These are phyloP conservation scores for Synodontis membranacea DNA, from an alignment of 2,113 vertebrate genomes.

Conservation along the genomic window DNA sequence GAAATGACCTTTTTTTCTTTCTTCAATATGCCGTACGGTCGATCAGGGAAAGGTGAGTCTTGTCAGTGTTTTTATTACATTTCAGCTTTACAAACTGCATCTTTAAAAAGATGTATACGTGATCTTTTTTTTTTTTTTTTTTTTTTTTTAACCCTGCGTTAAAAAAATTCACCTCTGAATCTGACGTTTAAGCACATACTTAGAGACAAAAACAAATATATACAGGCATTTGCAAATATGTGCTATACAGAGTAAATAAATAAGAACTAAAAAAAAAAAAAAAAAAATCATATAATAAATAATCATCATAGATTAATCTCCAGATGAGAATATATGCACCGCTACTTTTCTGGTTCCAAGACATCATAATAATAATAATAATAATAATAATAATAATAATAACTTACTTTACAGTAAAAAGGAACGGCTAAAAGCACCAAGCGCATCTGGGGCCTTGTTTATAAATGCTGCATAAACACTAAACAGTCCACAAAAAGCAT, in stretches of 20 bases:
- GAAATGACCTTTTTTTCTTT: background rate
- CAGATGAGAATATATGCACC: background rate
- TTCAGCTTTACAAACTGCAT: background rate
- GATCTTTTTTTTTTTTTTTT: slow-evolving; percentile 62
- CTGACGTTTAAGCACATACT: slow-evolving; percentile 61
- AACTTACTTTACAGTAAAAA: slow-evolving; percentile 47
- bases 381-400: background rate
- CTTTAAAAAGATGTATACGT: slow-evolving; percentile 57
- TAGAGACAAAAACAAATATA: slow-evolving; percentile 55
- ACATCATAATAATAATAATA: slow-evolving; percentile 8
- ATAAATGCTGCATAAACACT: background rate
- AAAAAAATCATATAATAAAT: slow-evolving; percentile 21
- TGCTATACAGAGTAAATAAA: slow-evolving; percentile 61
- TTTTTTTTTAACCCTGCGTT: slow-evolving; percentile 48
- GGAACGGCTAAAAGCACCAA: slow-evolving; percentile 40
- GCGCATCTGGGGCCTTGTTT: slow-evolving; percentile 39
- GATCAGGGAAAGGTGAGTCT: background rate
- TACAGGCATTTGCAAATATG: slow-evolving; percentile 50
- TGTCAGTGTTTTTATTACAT: background rate
- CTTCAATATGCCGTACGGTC: background rate
- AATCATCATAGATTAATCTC: slow-evolving; percentile 8
- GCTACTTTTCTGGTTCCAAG: slow-evolving; percentile 40
- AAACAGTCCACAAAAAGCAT: background rate
- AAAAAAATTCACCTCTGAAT: slow-evolving; percentile 55
- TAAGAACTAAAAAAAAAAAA: slow-evolving; percentile 56